Conservation (phyloP, 53 echinoderm and acorn worm species). For the Holothuria scabra region DNA sequence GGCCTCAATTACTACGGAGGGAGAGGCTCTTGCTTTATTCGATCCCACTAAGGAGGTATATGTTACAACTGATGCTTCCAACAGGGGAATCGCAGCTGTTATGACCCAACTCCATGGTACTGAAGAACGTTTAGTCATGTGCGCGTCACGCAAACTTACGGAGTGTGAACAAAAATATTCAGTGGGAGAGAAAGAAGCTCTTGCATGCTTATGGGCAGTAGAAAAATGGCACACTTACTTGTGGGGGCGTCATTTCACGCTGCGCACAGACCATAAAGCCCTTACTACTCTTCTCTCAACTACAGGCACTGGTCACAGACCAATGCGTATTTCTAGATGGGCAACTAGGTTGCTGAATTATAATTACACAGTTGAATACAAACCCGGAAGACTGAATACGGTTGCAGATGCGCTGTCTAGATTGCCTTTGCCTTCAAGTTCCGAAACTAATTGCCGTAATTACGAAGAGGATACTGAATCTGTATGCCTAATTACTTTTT, state of each 20-base stretch:
- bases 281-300: constrained; percentile 47
- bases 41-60: no score
- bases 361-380: constrained; percentile 55
- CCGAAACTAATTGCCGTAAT: no score
- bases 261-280: constrained; percentile 33
- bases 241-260: constrained; percentile 2
- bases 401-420: constrained; percentile 55
- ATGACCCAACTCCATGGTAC: constrained; percentile 12
- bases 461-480: no score
- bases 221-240: constrained; percentile 60
- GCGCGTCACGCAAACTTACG: not conserved
- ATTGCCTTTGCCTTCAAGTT: not conserved
- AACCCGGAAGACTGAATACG: constrained; percentile 40
- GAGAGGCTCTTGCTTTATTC: not conserved
- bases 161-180: constrained; percentile 22
- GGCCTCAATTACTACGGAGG: not conserved
- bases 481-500: no score
- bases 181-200: constrained; percentile 8
- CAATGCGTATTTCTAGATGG: constrained; percentile 53
- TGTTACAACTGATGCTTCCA: constrained; percentile 12
- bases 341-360: constrained; percentile 58
- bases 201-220: constrained; percentile 33
- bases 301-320: constrained; percentile 66
- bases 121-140: not conserved
- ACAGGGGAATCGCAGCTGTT: not conserved